These are phyloP conservation scores for Chaetodon auriga DNA, from an alignment of 2,113 vertebrate species.

Conservation along the genomic window DNA sequence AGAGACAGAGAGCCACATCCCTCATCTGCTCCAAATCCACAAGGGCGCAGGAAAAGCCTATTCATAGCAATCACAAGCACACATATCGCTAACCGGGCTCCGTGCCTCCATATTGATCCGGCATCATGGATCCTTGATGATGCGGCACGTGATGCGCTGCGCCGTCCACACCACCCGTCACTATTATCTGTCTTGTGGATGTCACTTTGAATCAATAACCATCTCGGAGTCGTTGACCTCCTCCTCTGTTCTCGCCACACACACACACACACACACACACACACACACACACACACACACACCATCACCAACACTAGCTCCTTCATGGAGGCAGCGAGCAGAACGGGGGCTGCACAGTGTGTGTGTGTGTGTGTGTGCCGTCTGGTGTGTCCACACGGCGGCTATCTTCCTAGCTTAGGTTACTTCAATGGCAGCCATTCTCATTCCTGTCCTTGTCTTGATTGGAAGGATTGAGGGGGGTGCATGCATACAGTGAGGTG, in stretches of 20 bases:
- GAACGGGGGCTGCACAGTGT: slow-evolving; percentile 33
- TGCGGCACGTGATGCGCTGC: slow-evolving; percentile 22
- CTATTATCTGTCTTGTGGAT: slow-evolving; percentile 57
- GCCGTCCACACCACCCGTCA: slow-evolving; percentile 13
- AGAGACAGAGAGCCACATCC: background rate
- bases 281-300: too few relatives aligned
- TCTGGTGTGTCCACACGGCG: slow-evolving; percentile 28
- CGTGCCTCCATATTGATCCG: slow-evolving; percentile 54
- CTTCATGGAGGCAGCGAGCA: slow-evolving; percentile 38
- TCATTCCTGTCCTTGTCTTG: slow-evolving; percentile 50
- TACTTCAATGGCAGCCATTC: slow-evolving; percentile 69
- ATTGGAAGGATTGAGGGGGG: slow-evolving; percentile 33
- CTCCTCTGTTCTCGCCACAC: background rate
- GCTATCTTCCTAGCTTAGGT: slow-evolving; percentile 58
- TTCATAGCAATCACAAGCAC: slow-evolving; percentile 49
- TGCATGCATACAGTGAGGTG: slow-evolving; percentile 60
- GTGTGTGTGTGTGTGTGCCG: background rate
- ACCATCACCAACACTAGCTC: slow-evolving; percentile 1
- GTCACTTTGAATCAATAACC: slow-evolving; percentile 72
- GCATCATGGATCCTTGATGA: slow-evolving; percentile 45
- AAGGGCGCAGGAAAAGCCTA: slow-evolving; percentile 42
- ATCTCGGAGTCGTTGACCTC: slow-evolving; percentile 45
- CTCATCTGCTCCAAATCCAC: slow-evolving; percentile 17
- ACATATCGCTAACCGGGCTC: slow-evolving; percentile 38
- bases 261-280: background rate